Conservation (phyloP, 1,140 invertebrate species). For the Propsilocerus akamusi region DNA sequence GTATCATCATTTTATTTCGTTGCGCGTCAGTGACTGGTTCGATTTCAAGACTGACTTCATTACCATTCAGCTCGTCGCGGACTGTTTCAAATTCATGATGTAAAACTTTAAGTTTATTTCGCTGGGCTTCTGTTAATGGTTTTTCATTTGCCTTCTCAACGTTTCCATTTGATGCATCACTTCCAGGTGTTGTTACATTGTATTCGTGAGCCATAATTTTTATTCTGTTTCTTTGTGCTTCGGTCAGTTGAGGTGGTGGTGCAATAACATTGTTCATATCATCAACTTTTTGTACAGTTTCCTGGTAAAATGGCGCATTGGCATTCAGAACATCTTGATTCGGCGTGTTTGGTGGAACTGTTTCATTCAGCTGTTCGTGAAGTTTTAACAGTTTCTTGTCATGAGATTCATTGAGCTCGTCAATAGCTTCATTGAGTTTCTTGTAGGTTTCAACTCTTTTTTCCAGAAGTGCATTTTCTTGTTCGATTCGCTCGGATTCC, state of each 20-base stretch:
- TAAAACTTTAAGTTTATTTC: slow-evolving; percentile 22
- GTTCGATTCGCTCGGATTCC: slow-evolving; percentile 9
- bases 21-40: slow-evolving; percentile 13
- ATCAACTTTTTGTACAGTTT: slow-evolving; percentile 7
- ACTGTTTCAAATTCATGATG: slow-evolving; percentile 16
- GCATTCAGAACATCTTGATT: background rate
- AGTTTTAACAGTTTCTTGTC: background rate
- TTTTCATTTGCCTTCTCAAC: background rate
- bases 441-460: slow-evolving; percentile 11
- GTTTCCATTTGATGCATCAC: slow-evolving; percentile 7
- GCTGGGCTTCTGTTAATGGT: slow-evolving; percentile 17
- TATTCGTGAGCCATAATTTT: slow-evolving; percentile 11
- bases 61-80: no score
- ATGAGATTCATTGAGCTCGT: background rate
- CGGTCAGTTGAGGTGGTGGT: slow-evolving; percentile 9
- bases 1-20: slow-evolving; percentile 19
- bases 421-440: slow-evolving; percentile 8
- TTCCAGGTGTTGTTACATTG: background rate
- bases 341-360: background rate
- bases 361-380: background rate
- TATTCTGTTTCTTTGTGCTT: slow-evolving; percentile 12
- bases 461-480: slow-evolving; percentile 10
- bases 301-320: background rate
- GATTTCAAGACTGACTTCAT: background rate
- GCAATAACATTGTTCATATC: slow-evolving; percentile 5